Evolutionary conservation across 1,140 invertebrate species (phyloP), one percentile per base, ranked within the genome.

Genomic region (Brachionus manjavacas): DNA sequence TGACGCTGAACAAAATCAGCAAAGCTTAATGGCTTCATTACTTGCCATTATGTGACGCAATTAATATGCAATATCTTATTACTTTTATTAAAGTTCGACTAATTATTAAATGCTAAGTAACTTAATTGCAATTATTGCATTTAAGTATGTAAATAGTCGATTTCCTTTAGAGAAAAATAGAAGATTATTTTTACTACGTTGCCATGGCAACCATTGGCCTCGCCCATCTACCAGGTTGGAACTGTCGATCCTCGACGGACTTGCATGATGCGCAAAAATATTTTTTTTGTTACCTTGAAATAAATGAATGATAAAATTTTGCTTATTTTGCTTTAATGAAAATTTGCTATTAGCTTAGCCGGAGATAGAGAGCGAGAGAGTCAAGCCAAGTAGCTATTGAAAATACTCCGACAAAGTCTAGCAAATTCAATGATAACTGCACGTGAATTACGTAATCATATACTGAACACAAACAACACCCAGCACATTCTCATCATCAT

Each of bases 381-480:
- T 60, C 52, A 60, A 60, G 52, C 52, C n/a, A 60, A 60, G n/a
- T 60, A 60, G 52, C 52, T 20, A 60, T 60, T 60, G 25, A 31
- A n/a, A 68, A 39, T 31, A n/a, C 66, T 68, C 25, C 66, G 31
- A 68, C 25, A 68, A 68, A 68, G 25, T 31, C 66, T 31, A 68
- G 31, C 28, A 14, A 68, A 31, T 14, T 16, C 25, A 31, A 68
- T 68, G 66, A 68, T 39, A 31, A 68, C 4, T 68, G 11, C 66
- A 68, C 66, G 66, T 68, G 66, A 68, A 68, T 68, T 68, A 68
- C 66, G 66, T 68, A 68, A 68, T 68, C 66, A 31, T 14, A 11
- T 28, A 68, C 25, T 60, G 66, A 68, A 68, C 25, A 68, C 9
- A 68, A 31, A 31, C 28, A 68, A 68, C 31, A 60, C 52, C 52